Evolutionary conservation across 2,888 invertebrate genomes (phyloP).

Genomic region (Alcis repandata): DNA sequence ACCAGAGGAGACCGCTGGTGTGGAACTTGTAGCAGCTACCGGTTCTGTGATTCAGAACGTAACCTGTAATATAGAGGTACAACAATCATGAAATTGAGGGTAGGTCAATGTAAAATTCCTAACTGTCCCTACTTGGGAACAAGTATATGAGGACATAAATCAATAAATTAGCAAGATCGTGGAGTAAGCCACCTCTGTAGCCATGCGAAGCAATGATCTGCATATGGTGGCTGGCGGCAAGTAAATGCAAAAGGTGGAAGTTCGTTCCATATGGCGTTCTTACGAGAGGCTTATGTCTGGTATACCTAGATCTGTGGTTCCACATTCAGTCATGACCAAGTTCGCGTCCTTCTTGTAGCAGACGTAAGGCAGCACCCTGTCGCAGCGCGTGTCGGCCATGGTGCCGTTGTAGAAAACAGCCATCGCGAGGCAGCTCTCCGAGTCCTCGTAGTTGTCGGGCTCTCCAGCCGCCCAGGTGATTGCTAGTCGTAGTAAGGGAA

Average conservation of each 20-base stretch:
- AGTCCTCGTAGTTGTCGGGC: slow-evolving; percentile 24
- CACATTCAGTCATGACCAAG: slow-evolving; percentile 34
- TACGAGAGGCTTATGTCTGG: too few species aligned
- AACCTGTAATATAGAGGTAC: slow-evolving; percentile 51
- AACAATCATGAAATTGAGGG: too few species aligned
- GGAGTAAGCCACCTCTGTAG: too few species aligned
- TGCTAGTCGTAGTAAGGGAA: slow-evolving; percentile 14
- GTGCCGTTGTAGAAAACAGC: slow-evolving; percentile 16
- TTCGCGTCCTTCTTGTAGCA: slow-evolving; percentile 39
- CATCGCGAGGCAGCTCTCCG: slow-evolving; percentile 34
- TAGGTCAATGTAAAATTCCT: too few species aligned
- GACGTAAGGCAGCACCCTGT: slow-evolving; percentile 38
- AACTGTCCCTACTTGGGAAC: too few species aligned
- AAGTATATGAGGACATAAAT: too few species aligned
- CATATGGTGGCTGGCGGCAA: too few species aligned
- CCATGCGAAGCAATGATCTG: too few species aligned
- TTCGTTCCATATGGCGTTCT: too few species aligned
- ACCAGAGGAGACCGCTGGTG: slow-evolving; percentile 54
- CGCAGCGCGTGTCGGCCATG: slow-evolving; percentile 37
- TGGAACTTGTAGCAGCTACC: slow-evolving; percentile 70
- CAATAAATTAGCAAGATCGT: too few species aligned
- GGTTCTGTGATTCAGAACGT: slow-evolving; percentile 52
- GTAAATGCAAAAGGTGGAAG: too few species aligned
- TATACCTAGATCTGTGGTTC: slow-evolving; percentile 45
- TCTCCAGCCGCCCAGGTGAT: slow-evolving; percentile 29